A percentile compares a stretch with the other conserved stretches of the same genome.
These are phyloP conservation scores for Kryptopterus vitreolus DNA, from an alignment of 2,797 vertebrate genomes.

Conservation along the genomic window DNA sequence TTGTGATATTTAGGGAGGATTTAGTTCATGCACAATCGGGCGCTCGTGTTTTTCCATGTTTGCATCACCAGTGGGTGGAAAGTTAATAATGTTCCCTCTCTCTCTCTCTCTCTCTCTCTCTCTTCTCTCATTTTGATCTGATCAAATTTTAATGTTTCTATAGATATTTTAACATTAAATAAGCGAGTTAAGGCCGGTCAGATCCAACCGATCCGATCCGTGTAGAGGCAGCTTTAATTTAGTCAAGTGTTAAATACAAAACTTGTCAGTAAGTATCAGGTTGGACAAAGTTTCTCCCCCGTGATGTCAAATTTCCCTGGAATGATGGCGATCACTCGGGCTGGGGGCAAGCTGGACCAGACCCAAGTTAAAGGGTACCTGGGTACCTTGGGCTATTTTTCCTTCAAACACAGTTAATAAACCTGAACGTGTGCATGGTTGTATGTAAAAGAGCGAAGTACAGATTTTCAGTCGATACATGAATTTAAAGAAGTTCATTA, in stretches of 20 bases:
- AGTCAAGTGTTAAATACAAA: not conserved
- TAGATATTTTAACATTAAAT: no score
- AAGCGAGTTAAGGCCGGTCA: no score
- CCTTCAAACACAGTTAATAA: not conserved
- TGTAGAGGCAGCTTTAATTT: not conserved
- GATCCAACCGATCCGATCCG: no score
- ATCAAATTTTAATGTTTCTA: not conserved
- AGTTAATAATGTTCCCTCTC: not conserved
- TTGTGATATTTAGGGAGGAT: not conserved
- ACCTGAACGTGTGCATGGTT: slow-evolving; percentile 25
- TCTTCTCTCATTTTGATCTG: no score
- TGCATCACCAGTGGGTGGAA: not conserved
- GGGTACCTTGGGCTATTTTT: no score
- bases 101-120: no score
- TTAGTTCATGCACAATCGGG: not conserved
- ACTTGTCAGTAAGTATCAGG: not conserved
- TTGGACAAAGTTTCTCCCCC: not conserved
- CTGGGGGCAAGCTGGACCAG: no score
- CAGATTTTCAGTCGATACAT: not conserved
- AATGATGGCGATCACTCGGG: not conserved
- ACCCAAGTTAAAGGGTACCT: no score
- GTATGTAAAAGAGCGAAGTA: slow-evolving; percentile 68
- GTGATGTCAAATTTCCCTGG: not conserved
- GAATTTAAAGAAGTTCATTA: not conserved
- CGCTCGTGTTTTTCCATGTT: not conserved